Evolutionary conservation across 2,113 vertebrate species (phyloP).

Genomic region (Hippocampus abdominalis): DNA sequence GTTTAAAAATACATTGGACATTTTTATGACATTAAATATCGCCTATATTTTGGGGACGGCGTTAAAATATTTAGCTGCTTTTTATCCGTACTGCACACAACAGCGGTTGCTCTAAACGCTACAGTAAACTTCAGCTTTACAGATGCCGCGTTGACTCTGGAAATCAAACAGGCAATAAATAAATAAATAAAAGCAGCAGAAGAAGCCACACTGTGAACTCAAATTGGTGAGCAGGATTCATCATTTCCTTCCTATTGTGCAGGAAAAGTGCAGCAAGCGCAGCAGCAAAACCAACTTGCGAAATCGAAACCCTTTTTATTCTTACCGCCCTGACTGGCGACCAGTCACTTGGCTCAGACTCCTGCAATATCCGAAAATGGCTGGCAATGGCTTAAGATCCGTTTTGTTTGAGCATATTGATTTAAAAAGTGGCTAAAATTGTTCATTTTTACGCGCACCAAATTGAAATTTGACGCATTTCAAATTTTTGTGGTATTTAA

Average conservation of each 20-base stretch:
- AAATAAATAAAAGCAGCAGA: too few species aligned
- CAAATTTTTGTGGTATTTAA: too few species aligned
- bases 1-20: neutral
- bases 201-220: neutral
- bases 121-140: too few species aligned
- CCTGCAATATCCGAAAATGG: too few species aligned
- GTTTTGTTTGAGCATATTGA: too few species aligned
- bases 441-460: too few species aligned
- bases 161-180: too few species aligned
- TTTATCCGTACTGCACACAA: neutral
- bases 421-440: too few species aligned
- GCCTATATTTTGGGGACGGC: neutral
- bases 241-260: constrained; percentile 1
- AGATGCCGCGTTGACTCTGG: too few species aligned
- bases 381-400: too few species aligned
- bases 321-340: neutral
- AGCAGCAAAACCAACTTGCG: neutral
- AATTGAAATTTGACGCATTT: too few species aligned
- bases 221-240: neutral
- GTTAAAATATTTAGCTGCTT: neutral
- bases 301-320: neutral
- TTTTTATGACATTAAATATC: neutral
- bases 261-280: neutral
- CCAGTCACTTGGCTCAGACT: too few species aligned
- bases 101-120: neutral